These are phyloP conservation scores for Napeogenes sylphis DNA, from an alignment of 2,888 invertebrate genomes.

Conservation along the genomic window DNA sequence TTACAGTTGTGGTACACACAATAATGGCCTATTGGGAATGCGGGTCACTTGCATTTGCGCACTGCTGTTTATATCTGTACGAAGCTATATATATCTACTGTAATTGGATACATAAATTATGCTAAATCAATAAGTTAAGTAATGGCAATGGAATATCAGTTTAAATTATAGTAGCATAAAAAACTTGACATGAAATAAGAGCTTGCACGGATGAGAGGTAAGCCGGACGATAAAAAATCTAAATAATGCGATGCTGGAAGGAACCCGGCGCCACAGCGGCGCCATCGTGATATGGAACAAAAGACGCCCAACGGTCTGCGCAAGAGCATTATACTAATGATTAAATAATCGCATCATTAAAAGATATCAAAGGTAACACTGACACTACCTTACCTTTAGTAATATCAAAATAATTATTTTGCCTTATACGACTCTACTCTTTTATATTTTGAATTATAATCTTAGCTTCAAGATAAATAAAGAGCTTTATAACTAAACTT, in stretches of 20 bases:
- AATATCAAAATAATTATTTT: too few species aligned
- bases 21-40: constrained; percentile 66
- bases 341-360: constrained; percentile 13
- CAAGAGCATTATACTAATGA: constrained; percentile 35
- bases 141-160: not conserved
- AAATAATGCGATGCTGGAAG: constrained; percentile 41
- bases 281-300: constrained; percentile 38
- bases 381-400: too few species aligned
- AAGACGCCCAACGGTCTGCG: constrained; percentile 54
- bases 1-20: constrained; percentile 65
- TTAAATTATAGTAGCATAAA: constrained; percentile 18
- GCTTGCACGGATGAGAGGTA: constrained; percentile 23
- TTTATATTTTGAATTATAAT: not conserved
- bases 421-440: too few species aligned
- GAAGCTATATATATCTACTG: constrained; percentile 1
- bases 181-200: constrained; percentile 24
- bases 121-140: constrained; percentile 5
- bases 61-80: constrained; percentile 18
- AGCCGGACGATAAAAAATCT: constrained; percentile 36
- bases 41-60: constrained; percentile 53
- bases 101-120: constrained; percentile 1
- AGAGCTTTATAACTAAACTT: too few species aligned
- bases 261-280: constrained; percentile 44
- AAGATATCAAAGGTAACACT: not conserved
- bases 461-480: not conserved